Evolutionary conservation across 2,888 invertebrate species (phyloP), one percentile per base, ranked within the genome.

Genomic region (Nemapogon koenigi): DNA sequence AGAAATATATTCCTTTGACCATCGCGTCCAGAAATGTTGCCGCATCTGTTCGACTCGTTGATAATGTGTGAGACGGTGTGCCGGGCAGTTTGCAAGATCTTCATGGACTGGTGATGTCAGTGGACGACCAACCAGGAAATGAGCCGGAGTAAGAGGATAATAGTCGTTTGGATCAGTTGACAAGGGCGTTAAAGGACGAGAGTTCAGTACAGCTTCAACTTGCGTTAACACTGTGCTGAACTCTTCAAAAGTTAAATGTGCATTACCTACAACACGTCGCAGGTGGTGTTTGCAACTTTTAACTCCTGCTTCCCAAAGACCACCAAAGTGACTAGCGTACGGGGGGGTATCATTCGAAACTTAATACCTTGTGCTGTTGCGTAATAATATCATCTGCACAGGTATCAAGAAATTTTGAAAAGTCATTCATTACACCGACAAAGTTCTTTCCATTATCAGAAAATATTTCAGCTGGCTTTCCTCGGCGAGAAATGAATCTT

Each of bases 121-220:
- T 11, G 37, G 3, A 16, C 37, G 37, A 16, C 37, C 37, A 48
- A 37, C 16, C n/a, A 61, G 42, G 41, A 57, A 55, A 33, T 59
- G 58, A 1, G 44, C 57, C 8, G 57, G 57, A 1, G 51, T 57
- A 3, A 59, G 42, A 2, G 52, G 50, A 3, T n/a, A 6, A 2
- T 46, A 28, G 31, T 50, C 50, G 14, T 40, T 41, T 1, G 49
- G 47, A 40, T 50, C 47, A 25, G 49, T 7, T 26, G 49, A 48
- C 25, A 49, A 22, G 33, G 46, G 43, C 3, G 39, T 37, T 18
- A 50, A 25, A 4, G 49, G 49, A 35, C 47, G 46, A 39, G 49
- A 52, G 29, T 52, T 49, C 8, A 49, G 45, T 29, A 50, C 31
- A 17, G 49, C 44, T 37, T 50, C 49, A 2, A 49, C 39, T 37